Conservation (phyloP, 2,113 vertebrate species). For the Cygnus buccinator region DNA sequence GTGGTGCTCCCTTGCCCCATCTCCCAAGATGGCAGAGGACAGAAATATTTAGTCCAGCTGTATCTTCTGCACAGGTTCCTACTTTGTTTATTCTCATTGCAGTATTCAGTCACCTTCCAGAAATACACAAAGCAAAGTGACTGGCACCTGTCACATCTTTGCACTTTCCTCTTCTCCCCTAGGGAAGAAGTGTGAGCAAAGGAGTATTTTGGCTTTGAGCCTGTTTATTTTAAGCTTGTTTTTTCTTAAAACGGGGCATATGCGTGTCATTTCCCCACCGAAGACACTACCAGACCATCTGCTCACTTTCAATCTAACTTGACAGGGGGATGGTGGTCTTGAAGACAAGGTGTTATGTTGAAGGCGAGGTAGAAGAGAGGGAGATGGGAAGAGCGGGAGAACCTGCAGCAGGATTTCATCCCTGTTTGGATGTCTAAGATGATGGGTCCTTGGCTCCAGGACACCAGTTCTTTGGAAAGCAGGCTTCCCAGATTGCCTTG, state of each 20-base stretch:
- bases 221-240: slow-evolving; percentile 24
- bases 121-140: background rate
- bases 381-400: background rate
- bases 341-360: background rate
- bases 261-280: background rate
- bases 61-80: background rate
- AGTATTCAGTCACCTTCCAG: background rate
- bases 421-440: background rate
- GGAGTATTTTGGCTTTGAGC: slow-evolving; percentile 39
- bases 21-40: background rate
- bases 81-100: background rate
- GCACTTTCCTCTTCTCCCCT: background rate
- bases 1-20: accelerated
- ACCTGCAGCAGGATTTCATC: background rate
- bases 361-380: background rate
- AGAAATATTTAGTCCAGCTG: background rate
- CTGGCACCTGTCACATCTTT: slow-evolving; percentile 10
- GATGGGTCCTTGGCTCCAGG: background rate
- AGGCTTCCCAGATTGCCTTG: background rate
- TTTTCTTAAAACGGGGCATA: background rate
- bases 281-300: slow-evolving; percentile 22
- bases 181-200: background rate
- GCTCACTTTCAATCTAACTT: background rate
- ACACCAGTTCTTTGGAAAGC: background rate
- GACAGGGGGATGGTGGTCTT: background rate